These are phyloP conservation scores for Pantala flavescens DNA, from an alignment of 1,140 invertebrate species.

Conservation along the genomic window DNA sequence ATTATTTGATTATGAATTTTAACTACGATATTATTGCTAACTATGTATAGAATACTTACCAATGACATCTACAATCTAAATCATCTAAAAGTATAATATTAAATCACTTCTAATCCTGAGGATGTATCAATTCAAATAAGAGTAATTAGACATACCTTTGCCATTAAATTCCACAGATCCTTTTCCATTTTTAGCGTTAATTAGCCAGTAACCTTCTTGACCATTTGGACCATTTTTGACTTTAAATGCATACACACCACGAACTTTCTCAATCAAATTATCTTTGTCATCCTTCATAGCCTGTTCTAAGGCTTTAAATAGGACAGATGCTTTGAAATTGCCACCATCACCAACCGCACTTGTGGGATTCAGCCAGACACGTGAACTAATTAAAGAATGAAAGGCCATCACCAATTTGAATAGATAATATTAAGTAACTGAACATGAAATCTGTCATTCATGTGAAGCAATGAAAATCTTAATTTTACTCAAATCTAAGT, in stretches of 20 bases:
- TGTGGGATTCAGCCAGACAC: background rate
- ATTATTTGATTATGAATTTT: no score
- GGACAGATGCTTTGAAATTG: conserved; percentile 61
- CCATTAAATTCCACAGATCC: conserved; percentile 72
- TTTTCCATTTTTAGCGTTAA: conserved; percentile 79
- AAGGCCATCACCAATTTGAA: no score
- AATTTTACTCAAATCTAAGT: no score
- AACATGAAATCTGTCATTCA: no score
- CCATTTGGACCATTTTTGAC: conserved; percentile 66
- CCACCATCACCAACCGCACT: conserved; percentile 30
- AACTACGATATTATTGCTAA: no score
- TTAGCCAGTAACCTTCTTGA: conserved; percentile 73
- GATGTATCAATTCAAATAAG: no score
- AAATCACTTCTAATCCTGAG: no score
- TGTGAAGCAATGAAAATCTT: no score
- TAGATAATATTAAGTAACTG: no score
- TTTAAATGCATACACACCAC: conserved; percentile 81
- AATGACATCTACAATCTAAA: no score
- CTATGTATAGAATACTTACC: no score
- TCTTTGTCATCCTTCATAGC: conserved; percentile 73
- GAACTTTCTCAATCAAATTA: conserved; percentile 70
- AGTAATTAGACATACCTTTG: conserved; percentile 39
- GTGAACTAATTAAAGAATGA: background rate
- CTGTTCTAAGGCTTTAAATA: conserved; percentile 68
- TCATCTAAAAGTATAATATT: no score